Evolutionary conservation across 2,797 vertebrate genomes (phyloP), one percentile per base, ranked within the genome.

Genomic region (Pipistrellus pygmaeus): DNA sequence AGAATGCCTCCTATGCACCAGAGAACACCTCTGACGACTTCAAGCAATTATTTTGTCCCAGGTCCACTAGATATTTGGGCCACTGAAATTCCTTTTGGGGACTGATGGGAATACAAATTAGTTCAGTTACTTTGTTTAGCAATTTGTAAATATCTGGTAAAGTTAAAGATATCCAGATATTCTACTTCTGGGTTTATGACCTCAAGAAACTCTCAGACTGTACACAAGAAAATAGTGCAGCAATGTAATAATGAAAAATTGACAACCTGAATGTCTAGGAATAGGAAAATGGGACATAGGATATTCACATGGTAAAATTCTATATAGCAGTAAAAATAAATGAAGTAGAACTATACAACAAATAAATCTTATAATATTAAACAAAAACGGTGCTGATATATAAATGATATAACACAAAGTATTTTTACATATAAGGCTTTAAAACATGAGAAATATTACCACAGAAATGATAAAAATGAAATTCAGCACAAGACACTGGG

Each of bases 151-250:
- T 90, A 57, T 60, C 76, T 72, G 57, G 17, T 41, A 90, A 93
- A 96, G 38, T 69, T 95, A 86, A 76, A 84, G 46, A 76, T 51
- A 69, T 10, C 35, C 57, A 32, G 51, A 73, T 77, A 81, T 32
- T 92, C n/a, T 3, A 83, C 55, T 48, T 90, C 21, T 83, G 48
- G 44, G 64, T 75, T 92, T 90, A 95, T 51, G 9, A 23, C 30
- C 44, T 92, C 46, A 77, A 81, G 81, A 91, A 95, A 89, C 23
- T 80, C 75, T 81, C 57, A 92, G 25, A 88, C 12, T 18, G 8
- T 81, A 46, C 11, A 44, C 32, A 77, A 57, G 73, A 46, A 88
- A 85, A 60, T 78, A 38, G 0, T 73, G 44, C 8, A 76, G 68
- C 41, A 62, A 2, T 48, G 32, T 85, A 53, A 82, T 73, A 66